Evolutionary conservation across 2,113 vertebrate genomes (phyloP), one percentile per base, ranked within the genome.

Genomic region (Vimba vimba): DNA sequence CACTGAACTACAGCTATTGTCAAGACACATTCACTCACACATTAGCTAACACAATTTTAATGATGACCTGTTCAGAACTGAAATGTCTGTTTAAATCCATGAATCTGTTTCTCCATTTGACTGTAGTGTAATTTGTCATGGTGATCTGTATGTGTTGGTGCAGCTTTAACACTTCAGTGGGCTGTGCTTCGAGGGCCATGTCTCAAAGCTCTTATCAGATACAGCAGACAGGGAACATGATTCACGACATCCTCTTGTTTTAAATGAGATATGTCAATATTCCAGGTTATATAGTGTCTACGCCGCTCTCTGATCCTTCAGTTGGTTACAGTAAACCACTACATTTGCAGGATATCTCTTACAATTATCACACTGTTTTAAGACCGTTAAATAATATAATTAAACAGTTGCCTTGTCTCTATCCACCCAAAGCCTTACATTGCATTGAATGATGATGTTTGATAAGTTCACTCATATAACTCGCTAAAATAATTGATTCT

Each of bases 11-110:
- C 55, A 82, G 71, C 74, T 71, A 2, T 30, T 71, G 71, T 80
- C 59, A 27, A 84, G 43, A 87, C 64, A 27, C 69, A 82, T 69
- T 85, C 30, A 55, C 27, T 83, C 55, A 74, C 45, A 62, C 74
- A 83, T 83, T 43, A 33, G 62, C 50, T 75, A 82, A 69, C 66
- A 71, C 68, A 76, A 27, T 82, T 79, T 82, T 33, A 69, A 52
- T 52, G 50, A 68, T 82, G 45, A 82, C 15, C 25, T 50, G 79
- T 66, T 82, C 23, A 71, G 19, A 69, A 27, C 12, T 1, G 33
- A 81, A 57, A 57, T 62, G 6, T 68, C 33, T 85, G 15, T 7
- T 83, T 45, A 82, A 57, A 85, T 69, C 11, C 21, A 83, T 74
- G 82, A 47, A 82, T 47, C 85, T 76, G 69, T 66, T 73, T 77